Percentiles rank a stretch among this genome's conserved stretches.
Conservation (phyloP, 2,888 invertebrate genomes). For the Callyntrura sp. region DNA sequence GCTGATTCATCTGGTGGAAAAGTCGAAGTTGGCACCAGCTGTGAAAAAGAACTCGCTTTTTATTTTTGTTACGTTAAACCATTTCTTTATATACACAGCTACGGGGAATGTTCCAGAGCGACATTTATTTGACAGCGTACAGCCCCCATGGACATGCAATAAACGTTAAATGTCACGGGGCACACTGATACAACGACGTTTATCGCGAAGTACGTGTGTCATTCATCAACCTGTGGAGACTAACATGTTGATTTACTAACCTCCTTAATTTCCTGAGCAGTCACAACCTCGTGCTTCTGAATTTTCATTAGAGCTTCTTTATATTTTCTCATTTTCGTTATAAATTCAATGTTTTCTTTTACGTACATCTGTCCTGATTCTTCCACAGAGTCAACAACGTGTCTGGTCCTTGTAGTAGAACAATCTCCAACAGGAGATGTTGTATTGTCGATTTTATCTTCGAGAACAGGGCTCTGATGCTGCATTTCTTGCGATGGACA, state of each 20-base stretch:
- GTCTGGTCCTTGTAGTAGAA: conserved; percentile 22
- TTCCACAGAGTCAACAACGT: conserved; percentile 41
- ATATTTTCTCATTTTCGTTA: conserved; percentile 68
- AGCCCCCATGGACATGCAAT: neutral
- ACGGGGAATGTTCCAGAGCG: too few species aligned
- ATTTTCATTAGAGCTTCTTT: conserved; percentile 69
- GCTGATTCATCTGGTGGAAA: conserved; percentile 40
- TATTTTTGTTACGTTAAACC: too few species aligned
- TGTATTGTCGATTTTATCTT: neutral
- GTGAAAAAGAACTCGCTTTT: neutral
- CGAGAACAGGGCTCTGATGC: neutral
- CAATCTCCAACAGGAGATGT: neutral
- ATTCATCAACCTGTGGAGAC: too few species aligned
- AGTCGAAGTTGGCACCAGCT: conserved; percentile 44
- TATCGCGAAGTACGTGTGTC: too few species aligned
- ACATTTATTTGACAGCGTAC: too few species aligned
- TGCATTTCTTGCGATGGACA: neutral
- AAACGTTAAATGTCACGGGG: neutral
- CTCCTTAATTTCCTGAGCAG: conserved; percentile 68
- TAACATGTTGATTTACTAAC: conserved; percentile 14
- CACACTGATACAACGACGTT: neutral
- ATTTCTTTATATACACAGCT: too few species aligned
- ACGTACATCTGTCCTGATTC: conserved; percentile 66
- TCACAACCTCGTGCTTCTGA: conserved; percentile 65
- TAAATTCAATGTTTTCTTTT: conserved; percentile 62